Conservation (phyloP, 2,113 vertebrate genomes). For the Pandion haliaetus region DNA sequence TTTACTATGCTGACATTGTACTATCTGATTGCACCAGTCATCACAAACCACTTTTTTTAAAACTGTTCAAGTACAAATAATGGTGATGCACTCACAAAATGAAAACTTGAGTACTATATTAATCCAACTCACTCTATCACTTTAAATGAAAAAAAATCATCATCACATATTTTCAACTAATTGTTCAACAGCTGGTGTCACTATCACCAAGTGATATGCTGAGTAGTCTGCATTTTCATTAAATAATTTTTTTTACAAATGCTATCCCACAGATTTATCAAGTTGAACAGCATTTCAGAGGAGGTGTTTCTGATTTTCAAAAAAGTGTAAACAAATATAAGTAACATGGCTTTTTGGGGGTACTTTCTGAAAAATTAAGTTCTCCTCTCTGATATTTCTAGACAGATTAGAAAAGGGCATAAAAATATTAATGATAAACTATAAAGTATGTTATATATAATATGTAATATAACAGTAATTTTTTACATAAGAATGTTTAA, state of each 20-base stretch:
- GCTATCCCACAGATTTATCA: background rate
- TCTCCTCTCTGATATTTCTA: background rate
- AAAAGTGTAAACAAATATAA: background rate
- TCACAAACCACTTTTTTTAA: background rate
- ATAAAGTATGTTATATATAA: background rate
- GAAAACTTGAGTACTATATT: background rate
- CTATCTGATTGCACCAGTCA: background rate
- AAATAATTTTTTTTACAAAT: background rate
- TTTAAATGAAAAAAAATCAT: background rate
- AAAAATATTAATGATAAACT: background rate
- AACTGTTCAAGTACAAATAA: background rate
- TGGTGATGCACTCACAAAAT: background rate
- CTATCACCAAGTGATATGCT: fast-evolving
- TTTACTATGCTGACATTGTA: background rate
- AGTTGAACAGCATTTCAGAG: background rate
- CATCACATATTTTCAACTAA: background rate
- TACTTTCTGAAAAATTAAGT: background rate
- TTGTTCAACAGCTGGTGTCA: background rate
- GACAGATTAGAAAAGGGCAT: background rate
- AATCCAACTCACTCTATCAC: background rate
- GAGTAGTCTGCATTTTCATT: background rate
- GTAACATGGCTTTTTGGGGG: background rate
- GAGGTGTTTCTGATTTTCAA: background rate
- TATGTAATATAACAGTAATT: background rate
- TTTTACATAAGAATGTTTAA: background rate